Percentiles rank a stretch among this genome's conserved stretches.
phyloP scores from a whole-genome alignment of 2,888 invertebrate genomes.

The Drosophila prolongata region DNA sequence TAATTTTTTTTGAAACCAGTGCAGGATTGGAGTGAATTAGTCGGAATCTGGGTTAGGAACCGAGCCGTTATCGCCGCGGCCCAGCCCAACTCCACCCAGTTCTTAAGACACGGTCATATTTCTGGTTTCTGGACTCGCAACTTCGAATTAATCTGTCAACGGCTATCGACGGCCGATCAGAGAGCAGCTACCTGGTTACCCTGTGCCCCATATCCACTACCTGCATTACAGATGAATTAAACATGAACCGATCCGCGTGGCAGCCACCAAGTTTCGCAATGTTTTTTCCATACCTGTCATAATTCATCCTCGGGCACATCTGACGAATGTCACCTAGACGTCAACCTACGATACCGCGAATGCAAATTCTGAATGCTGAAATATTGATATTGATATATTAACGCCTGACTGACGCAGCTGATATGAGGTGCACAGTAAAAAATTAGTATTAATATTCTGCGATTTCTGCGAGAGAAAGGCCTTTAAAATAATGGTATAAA shows the following conservation, averaged over 20 bases:
- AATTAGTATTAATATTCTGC: not conserved
- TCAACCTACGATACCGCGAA: constrained; percentile 59
- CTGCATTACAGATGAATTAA: constrained; percentile 44
- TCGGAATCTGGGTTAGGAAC: constrained; percentile 24
- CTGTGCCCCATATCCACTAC: constrained; percentile 36
- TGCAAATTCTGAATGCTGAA: constrained; percentile 53
- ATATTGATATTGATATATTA: constrained; percentile 74
- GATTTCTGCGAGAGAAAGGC: no score
- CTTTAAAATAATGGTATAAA: no score
- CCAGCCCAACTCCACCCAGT: constrained; percentile 42
- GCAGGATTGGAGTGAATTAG: constrained; percentile 12
- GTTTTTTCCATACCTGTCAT: constrained; percentile 61
- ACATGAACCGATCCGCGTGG: constrained; percentile 42
- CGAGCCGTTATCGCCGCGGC: constrained; percentile 27
- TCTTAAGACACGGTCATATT: constrained; percentile 10
- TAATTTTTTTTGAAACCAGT: constrained; percentile 29
- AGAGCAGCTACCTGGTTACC: constrained; percentile 33
- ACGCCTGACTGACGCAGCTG: constrained; percentile 67
- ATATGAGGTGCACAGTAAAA: constrained; percentile 33
- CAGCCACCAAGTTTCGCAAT: constrained; percentile 43
- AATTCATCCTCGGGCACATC: constrained; percentile 45
- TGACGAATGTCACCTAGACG: constrained; percentile 57
- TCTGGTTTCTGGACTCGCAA: constrained; percentile 39
- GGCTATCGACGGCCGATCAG: constrained; percentile 22
- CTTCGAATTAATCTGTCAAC: constrained; percentile 35